Percentiles rank a stretch among this genome's conserved stretches.
These are phyloP conservation scores for Brassicogethes aeneus DNA, from an alignment of 2,888 invertebrate genomes.

Conservation along the genomic window DNA sequence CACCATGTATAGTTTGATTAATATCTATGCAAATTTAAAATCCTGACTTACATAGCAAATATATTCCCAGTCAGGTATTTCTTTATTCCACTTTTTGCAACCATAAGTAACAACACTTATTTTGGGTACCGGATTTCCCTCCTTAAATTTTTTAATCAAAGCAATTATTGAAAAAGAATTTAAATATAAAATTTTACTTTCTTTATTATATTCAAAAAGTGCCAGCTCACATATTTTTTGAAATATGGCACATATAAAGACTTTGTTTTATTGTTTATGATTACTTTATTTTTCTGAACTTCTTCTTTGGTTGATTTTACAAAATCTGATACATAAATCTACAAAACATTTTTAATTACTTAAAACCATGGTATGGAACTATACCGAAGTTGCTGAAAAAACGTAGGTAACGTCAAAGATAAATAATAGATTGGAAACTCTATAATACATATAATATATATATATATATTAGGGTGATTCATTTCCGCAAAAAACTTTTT, in stretches of 20 bases:
- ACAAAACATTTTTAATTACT: too few species aligned
- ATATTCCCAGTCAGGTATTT: background rate
- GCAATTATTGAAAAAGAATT: background rate
- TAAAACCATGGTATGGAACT: too few species aligned
- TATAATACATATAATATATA: too few species aligned
- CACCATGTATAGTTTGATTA: too few species aligned
- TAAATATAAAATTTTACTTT: background rate
- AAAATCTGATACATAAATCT: background rate
- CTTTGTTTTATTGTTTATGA: background rate
- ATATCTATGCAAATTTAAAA: background rate
- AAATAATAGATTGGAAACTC: too few species aligned
- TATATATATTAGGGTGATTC: too few species aligned
- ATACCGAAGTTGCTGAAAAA: too few species aligned
- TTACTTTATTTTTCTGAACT: background rate
- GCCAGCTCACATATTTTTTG: background rate
- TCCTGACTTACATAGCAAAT: background rate
- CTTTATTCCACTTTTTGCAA: background rate
- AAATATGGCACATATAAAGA: background rate
- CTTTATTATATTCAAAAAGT: background rate
- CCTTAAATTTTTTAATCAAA: background rate
- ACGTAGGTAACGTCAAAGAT: too few species aligned
- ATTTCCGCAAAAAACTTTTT: too few species aligned
- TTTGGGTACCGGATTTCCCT: background rate
- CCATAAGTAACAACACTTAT: background rate
- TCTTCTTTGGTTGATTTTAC: background rate